phyloP scores from a whole-genome alignment of 2,888 invertebrate genomes.

The Argyresthia albistria region DNA sequence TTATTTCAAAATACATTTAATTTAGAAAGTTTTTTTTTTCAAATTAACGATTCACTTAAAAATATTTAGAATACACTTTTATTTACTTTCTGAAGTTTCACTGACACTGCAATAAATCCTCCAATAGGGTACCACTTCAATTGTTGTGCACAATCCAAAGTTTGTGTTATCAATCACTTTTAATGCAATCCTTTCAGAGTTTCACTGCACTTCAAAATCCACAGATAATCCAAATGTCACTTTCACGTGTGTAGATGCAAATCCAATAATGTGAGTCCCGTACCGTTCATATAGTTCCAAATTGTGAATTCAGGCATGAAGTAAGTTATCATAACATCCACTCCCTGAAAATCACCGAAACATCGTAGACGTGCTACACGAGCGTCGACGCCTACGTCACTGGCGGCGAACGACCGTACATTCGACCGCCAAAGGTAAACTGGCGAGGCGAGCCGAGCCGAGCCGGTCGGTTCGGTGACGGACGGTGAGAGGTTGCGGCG shows the following conservation, averaged over 20 bases:
- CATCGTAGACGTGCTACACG: constrained; percentile 70
- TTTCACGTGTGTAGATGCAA: constrained; percentile 56
- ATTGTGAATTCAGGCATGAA: constrained; percentile 75
- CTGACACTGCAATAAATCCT: constrained; percentile 30
- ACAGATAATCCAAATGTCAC: constrained; percentile 49
- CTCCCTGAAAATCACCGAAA: constrained; percentile 63
- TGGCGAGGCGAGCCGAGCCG: constrained; percentile 38
- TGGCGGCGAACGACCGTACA: constrained; percentile 63
- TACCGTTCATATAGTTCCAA: constrained; percentile 80
- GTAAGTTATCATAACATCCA: constrained; percentile 49
- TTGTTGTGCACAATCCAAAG: constrained; percentile 45
- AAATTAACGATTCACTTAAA: no score
- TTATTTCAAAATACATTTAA: no score
- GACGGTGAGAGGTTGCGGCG: constrained; percentile 72
- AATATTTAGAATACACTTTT: constrained; percentile 23
- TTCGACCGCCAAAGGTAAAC: constrained; percentile 76
- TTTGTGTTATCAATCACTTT: constrained; percentile 35
- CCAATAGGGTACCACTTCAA: constrained; percentile 22
- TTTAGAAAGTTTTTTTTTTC: no score
- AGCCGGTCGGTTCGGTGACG: constrained; percentile 19
- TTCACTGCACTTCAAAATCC: constrained; percentile 56
- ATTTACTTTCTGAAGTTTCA: constrained; percentile 33
- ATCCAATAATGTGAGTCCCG: constrained; percentile 46
- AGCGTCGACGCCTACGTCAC: constrained; percentile 68
- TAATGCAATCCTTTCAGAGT: constrained; percentile 50